A percentile compares a stretch with the other conserved stretches of the same genome.
Conservation (phyloP, 2,888 invertebrate genomes). For the Xestia ashworthii region DNA sequence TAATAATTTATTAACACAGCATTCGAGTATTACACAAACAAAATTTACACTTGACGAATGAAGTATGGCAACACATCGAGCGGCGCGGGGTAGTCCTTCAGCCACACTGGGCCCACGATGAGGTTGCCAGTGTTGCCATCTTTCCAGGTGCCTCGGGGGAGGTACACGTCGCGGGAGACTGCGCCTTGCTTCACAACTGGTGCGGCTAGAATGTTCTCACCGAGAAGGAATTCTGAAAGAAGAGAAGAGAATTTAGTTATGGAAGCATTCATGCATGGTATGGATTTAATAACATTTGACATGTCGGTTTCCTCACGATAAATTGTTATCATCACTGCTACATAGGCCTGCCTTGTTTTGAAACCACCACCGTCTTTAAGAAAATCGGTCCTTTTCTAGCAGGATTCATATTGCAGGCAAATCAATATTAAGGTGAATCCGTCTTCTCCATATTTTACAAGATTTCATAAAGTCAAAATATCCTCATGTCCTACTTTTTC, state of each 20-base stretch:
- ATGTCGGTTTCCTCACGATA: no score
- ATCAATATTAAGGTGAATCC: background rate
- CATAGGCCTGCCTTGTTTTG: no score
- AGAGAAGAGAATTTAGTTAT: background rate
- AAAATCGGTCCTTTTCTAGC: background rate
- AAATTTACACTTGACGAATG: slow-evolving; percentile 67
- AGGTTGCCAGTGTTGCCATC: slow-evolving; percentile 84
- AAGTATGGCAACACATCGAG: slow-evolving; percentile 92
- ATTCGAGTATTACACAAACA: slow-evolving; percentile 48
- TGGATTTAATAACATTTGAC: background rate
- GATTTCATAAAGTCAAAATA: background rate
- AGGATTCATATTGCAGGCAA: background rate
- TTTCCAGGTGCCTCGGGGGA: slow-evolving; percentile 93
- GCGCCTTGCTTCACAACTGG: slow-evolving; percentile 92
- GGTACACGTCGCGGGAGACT: slow-evolving; percentile 91
- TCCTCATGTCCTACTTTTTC: background rate
- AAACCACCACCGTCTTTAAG: background rate
- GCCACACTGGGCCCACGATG: slow-evolving; percentile 89
- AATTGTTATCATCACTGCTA: no score
- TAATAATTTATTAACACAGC: slow-evolving; percentile 34
- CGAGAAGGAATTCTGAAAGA: slow-evolving; percentile 93
- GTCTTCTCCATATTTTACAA: background rate
- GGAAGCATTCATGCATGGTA: background rate
- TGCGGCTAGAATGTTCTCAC: slow-evolving; percentile 93
- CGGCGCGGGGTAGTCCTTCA: slow-evolving; percentile 91